Conservation (phyloP, 37 sponge, comb jelly and placozoan genomes). For the Spongia lamella region DNA sequence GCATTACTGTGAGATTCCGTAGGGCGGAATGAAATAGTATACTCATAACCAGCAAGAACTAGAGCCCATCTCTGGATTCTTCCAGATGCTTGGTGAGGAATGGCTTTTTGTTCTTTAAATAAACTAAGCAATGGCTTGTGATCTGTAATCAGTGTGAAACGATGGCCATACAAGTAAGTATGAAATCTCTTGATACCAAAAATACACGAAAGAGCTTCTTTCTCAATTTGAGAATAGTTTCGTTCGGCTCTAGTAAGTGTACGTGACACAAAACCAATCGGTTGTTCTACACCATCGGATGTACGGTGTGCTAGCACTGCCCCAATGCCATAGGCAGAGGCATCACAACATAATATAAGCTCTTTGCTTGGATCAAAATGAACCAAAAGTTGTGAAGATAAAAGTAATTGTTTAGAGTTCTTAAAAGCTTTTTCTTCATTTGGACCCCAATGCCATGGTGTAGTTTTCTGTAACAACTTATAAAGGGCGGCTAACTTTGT, state of each 20-base stretch:
- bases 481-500: neutral
- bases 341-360: constrained; percentile 23
- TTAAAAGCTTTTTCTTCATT: constrained; percentile 25
- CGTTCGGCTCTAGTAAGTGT: constrained; percentile 7
- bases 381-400: constrained; percentile 36
- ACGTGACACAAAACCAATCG: constrained; percentile 35
- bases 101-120: neutral
- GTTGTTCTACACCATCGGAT: constrained; percentile 30
- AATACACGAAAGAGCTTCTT: neutral
- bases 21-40: neutral
- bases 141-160: neutral
- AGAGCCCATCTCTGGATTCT: neutral
- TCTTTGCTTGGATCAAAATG: constrained; percentile 35
- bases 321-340: constrained; percentile 21
- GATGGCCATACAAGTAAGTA: neutral
- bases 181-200: constrained; percentile 1
- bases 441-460: constrained; percentile 43
- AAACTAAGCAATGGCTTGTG: constrained; percentile 3
- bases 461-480: neutral
- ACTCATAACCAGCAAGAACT: neutral
- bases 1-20: constrained; percentile 3
- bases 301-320: constrained; percentile 21
- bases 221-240: constrained; percentile 18
- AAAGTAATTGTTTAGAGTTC: constrained; percentile 20
- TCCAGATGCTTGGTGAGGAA: neutral